Evolutionary conservation across 2,797 vertebrate genomes (phyloP), one percentile per base, ranked within the genome.

Genomic region (Neosilurus hyrtlii): DNA sequence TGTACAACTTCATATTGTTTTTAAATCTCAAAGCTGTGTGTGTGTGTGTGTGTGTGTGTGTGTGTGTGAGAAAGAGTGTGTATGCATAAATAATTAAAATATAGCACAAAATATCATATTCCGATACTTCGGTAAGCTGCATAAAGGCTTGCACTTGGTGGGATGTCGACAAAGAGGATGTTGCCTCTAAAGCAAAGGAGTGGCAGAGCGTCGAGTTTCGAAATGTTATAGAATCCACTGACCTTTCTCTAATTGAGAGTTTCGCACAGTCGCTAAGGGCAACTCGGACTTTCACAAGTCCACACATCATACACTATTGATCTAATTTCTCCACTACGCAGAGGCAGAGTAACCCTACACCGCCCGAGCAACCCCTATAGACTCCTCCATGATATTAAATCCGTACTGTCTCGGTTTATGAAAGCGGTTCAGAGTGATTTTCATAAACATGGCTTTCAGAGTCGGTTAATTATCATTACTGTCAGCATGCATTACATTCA

Each of bases 391-490:
- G 52, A 79, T 71, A 79, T 79, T 72, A 85, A 85, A 79, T 24
- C 63, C 63, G 49, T 30, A 76, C 59, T 70, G 83, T 76, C 83
- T 76, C 1, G 83, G 24, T 81, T 73, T n/a, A 54, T 66, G 51
- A 85, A 82, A 51, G 80, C 35, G 65, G 61, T 79, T 85, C 80
- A 74, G 56, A 78, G 79, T 77, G 80, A 63, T 81, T 63, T 85
- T 67, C 54, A 72, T 73, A 82, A 82, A 85, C 80, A 72, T 51
- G 74, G 74, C 81, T 85, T 79, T 86, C 83, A 77, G 70, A 81
- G 82, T 79, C 80, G 70, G 81, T 86, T 88, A 83, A 85, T 88
- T 83, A 84, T 88, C 82, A 76, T 81, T 83, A 80, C 71, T 86
- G 87, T 85, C 86, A 84, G 84, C 66, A 81, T 71, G 70, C 75